phyloP scores from a whole-genome alignment of 2,888 invertebrate species.

The Scotopteryx bipunctaria region DNA sequence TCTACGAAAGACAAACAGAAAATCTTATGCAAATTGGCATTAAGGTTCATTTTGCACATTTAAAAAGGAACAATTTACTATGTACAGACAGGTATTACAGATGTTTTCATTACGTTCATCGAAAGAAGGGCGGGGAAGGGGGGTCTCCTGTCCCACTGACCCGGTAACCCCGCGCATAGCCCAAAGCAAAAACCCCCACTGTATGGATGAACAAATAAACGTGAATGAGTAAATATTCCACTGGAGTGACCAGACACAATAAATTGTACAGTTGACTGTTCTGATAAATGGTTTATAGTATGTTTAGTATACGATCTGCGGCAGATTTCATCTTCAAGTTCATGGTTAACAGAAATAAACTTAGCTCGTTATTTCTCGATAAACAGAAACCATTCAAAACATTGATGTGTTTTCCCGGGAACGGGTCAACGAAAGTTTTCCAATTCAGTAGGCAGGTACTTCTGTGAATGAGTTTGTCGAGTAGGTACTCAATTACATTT shows the following conservation, averaged over 20 bases:
- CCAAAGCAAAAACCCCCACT: conserved; percentile 60
- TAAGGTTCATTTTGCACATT: conserved; percentile 5
- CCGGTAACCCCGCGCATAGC: conserved; percentile 61
- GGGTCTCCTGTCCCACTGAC: conserved; percentile 68
- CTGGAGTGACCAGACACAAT: conserved; percentile 46
- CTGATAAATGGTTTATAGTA: conserved; percentile 50
- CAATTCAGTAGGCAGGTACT: neutral
- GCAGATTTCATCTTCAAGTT: conserved; percentile 1
- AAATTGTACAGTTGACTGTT: conserved; percentile 42
- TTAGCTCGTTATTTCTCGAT: neutral
- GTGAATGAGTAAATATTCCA: conserved; percentile 59
- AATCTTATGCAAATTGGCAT: neutral
- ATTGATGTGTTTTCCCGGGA: neutral
- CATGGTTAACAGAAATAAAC: conserved; percentile 3
- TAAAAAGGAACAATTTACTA: conserved; percentile 45
- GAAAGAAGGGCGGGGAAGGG: conserved; percentile 42
- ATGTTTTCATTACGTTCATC: conserved; percentile 57
- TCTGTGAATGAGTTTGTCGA: neutral
- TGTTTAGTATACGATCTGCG: conserved; percentile 24
- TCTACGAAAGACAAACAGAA: neutral
- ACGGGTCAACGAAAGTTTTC: neutral
- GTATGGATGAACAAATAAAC: conserved; percentile 64
- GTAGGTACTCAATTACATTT: too few species aligned
- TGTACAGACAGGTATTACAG: conserved; percentile 43
- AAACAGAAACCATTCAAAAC: neutral